Evolutionary conservation across 2,797 vertebrate species (phyloP).

Genomic region (Clangula hyemalis): DNA sequence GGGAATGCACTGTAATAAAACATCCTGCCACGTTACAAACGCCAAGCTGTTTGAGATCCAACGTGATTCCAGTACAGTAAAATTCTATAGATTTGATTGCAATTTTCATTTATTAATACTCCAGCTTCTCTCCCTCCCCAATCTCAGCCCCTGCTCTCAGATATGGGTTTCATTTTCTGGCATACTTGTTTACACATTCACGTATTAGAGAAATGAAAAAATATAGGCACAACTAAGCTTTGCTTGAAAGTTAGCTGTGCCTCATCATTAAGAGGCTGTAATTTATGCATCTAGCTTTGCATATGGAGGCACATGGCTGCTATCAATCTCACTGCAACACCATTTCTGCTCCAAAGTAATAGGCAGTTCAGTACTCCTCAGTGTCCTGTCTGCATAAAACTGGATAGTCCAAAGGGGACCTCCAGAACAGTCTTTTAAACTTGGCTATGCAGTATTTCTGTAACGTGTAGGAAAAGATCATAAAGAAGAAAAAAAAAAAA

Average conservation of each 20-base stretch:
- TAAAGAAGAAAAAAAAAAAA: not conserved
- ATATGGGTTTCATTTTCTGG: not conserved
- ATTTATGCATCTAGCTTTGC: not conserved
- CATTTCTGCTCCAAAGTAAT: not conserved
- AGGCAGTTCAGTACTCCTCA: not conserved
- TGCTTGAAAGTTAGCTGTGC: not conserved
- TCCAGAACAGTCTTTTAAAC: not conserved
- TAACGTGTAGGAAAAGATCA: not conserved
- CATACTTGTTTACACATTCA: not conserved
- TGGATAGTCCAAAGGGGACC: not conserved
- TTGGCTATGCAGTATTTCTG: not conserved
- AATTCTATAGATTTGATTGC: not conserved
- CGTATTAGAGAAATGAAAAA: not conserved
- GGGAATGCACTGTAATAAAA: conserved; percentile 55
- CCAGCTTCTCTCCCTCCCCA: not conserved
- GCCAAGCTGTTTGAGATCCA: conserved; percentile 10
- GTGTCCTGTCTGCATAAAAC: not conserved
- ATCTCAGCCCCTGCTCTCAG: not conserved
- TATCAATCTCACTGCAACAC: not conserved
- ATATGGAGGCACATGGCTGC: not conserved
- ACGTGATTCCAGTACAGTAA: not conserved
- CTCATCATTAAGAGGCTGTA: not conserved
- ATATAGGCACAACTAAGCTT: not conserved
- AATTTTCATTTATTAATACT: not conserved
- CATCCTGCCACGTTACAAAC: not conserved